phyloP scores from a whole-genome alignment of 2,113 vertebrate genomes.

The Lynx canadensis region DNA sequence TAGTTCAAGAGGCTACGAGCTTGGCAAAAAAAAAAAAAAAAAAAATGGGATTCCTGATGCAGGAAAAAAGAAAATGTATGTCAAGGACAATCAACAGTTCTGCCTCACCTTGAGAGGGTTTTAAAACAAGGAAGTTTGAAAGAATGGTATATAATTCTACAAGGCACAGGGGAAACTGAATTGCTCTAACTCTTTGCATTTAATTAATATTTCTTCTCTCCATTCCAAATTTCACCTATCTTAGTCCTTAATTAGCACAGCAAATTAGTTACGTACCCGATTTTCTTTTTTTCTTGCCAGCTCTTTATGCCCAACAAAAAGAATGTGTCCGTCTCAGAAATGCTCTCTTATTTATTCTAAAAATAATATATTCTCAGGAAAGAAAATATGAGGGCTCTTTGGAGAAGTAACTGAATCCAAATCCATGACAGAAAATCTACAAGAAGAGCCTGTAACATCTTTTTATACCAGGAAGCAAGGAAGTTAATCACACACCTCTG shows the following conservation, averaged over 20 bases:
- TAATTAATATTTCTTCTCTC: background rate
- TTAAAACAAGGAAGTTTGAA: background rate
- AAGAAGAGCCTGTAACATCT: background rate
- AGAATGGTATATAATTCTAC: background rate
- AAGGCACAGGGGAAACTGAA: background rate
- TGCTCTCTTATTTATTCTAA: background rate
- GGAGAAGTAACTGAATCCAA: background rate
- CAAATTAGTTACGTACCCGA: background rate
- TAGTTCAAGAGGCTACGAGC: background rate
- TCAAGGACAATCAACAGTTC: background rate
- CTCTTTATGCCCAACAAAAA: background rate
- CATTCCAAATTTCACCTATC: background rate
- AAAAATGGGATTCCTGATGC: background rate
- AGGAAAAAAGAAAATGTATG: background rate
- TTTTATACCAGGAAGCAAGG: background rate
- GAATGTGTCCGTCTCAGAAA: background rate
- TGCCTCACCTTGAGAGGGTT: background rate
- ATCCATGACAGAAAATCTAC: background rate
- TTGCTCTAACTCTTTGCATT: background rate
- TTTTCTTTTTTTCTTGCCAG: background rate
- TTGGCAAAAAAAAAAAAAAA: background rate
- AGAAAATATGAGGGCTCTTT: background rate
- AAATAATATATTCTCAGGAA: background rate
- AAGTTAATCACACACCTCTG: background rate
- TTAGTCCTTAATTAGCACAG: background rate